Evolutionary conservation across 2,797 vertebrate genomes (phyloP).

Genomic region (Sphaeramia orbicularis): DNA sequence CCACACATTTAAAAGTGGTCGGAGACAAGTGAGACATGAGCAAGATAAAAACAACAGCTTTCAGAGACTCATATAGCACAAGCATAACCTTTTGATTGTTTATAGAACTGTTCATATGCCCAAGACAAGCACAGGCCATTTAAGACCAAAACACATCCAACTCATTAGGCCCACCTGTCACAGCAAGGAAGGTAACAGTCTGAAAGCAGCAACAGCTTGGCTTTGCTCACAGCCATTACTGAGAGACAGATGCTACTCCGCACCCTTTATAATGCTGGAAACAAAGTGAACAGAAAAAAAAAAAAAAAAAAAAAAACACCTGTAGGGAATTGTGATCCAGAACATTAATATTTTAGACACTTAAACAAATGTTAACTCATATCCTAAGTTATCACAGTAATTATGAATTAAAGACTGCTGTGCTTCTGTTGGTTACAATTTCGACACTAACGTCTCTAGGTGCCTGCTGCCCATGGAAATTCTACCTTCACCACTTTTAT

Average conservation of each 20-base stretch:
- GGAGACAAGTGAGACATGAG: constrained; percentile 10
- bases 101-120: constrained; percentile 5
- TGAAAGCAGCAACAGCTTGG: constrained; percentile 9
- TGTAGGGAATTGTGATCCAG: neutral
- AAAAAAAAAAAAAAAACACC: constrained; percentile 31
- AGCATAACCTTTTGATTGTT: constrained; percentile 13
- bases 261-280: neutral
- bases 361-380: constrained; percentile 11
- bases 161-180: constrained; percentile 57
- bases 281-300: constrained; percentile 15
- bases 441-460: neutral
- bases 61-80: constrained; percentile 10
- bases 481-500: constrained; percentile 32
- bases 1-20: constrained; percentile 27
- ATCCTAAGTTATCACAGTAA: constrained; percentile 12
- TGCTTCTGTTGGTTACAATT: constrained; percentile 46
- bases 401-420: constrained; percentile 22
- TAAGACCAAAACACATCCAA: constrained; percentile 17
- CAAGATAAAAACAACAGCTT: constrained; percentile 27
- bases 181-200: constrained; percentile 25
- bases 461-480: constrained; percentile 55
- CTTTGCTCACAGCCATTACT: constrained; percentile 36
- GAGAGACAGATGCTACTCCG: constrained; percentile 32
- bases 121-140: neutral
- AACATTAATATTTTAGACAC: constrained; percentile 8